Evolutionary conservation across 2,888 invertebrate species (phyloP).

Genomic region (Scaptodrosophila latifasciaeformis): DNA sequence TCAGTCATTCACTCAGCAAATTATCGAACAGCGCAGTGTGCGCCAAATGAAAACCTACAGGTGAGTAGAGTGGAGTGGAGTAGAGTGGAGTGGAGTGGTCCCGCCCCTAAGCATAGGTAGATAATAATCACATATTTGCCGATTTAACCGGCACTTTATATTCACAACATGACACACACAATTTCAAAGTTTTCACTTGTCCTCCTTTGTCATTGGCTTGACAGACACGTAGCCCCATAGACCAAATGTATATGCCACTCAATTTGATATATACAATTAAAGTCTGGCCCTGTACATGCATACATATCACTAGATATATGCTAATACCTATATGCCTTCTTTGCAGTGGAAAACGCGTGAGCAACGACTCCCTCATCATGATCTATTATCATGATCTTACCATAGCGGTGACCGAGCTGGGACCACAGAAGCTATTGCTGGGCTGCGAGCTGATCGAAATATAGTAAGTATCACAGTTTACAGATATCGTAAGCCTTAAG

Average conservation of each 20-base stretch:
- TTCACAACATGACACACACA: no score
- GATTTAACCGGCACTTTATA: no score
- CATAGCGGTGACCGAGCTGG: conserved; percentile 87
- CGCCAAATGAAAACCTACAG: conserved; percentile 75
- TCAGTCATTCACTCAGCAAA: conserved; percentile 73
- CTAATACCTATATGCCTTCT: not conserved
- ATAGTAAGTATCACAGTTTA: conserved; percentile 80
- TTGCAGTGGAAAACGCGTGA: conserved; percentile 79
- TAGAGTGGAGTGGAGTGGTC: not conserved
- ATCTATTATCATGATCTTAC: conserved; percentile 89
- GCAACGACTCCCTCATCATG: conserved; percentile 82
- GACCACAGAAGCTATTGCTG: conserved; percentile 81
- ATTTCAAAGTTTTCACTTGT: conserved; percentile 26
- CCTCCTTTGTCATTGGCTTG: conserved; percentile 43
- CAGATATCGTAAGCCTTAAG: not conserved
- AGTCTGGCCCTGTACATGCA: no score
- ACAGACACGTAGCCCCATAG: conserved; percentile 45
- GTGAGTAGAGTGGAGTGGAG: conserved; percentile 51
- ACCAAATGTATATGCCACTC: no score
- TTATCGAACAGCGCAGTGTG: conserved; percentile 72
- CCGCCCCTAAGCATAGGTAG: no score
- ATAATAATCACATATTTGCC: no score
- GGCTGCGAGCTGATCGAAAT: conserved; percentile 91
- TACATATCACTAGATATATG: no score
- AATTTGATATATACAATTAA: no score